A percentile compares a stretch with the other conserved stretches of the same genome.
Conservation (phyloP, 2,797 vertebrate genomes). For the Falco columbarius region DNA sequence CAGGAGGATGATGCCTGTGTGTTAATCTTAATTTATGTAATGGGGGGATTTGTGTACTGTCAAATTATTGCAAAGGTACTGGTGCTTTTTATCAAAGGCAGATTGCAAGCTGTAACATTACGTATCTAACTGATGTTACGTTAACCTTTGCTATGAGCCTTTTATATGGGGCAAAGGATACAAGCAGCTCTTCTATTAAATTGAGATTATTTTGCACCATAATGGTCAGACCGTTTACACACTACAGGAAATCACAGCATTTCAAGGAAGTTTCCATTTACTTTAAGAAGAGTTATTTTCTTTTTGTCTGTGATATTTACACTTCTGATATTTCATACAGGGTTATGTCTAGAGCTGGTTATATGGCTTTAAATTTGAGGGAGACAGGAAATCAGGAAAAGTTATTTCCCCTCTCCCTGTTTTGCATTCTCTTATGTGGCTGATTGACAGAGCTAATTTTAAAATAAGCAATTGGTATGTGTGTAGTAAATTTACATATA, state of each 20-base stretch:
- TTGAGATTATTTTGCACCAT: background rate
- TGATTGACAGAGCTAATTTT: background rate
- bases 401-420: background rate
- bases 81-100: background rate
- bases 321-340: background rate
- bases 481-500: background rate
- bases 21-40: background rate
- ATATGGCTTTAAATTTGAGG: background rate
- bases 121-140: background rate
- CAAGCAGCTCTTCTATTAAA: background rate
- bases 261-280: background rate
- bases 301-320: conserved; percentile 15
- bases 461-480: background rate
- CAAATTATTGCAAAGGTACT: background rate
- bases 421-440: background rate
- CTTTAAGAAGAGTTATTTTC: background rate
- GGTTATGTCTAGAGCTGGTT: background rate
- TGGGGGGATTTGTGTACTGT: background rate
- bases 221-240: background rate
- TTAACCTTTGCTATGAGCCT: conserved; percentile 1
- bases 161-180: background rate
- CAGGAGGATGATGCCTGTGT: background rate
- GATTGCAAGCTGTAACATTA: background rate
- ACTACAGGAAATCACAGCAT: background rate
- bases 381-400: background rate